A percentile compares a stretch with the other conserved stretches of the same genome.
phyloP scores from a whole-genome alignment of 1,140 invertebrate species.

The Agraylea sexmaculata region DNA sequence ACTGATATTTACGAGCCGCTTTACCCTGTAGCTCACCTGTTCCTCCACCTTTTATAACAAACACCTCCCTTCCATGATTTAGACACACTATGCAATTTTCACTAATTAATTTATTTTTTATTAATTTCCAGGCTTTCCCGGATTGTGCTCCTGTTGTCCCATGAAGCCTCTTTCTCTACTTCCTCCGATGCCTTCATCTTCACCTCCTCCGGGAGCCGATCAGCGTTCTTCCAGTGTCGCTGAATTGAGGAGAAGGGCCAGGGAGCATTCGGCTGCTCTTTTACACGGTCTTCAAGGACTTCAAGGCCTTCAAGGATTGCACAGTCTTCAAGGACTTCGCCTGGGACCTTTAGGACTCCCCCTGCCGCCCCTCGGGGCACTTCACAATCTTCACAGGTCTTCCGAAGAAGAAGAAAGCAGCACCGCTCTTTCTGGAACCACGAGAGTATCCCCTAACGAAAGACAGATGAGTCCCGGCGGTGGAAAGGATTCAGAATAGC shows the following conservation, averaged over 20 bases:
- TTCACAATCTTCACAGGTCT: conserved; percentile 30
- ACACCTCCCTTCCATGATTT: too few relatives aligned
- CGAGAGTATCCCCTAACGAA: conserved; percentile 7
- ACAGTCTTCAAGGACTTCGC: conserved; percentile 42
- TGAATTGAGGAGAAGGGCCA: conserved; percentile 75
- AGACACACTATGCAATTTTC: too few relatives aligned
- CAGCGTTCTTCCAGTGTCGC: conserved; percentile 71
- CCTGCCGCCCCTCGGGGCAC: conserved; percentile 38
- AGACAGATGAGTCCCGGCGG: conserved; percentile 14
- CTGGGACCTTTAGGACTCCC: conserved; percentile 37
- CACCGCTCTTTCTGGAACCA: conserved; percentile 7
- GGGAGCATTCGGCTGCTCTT: conserved; percentile 80
- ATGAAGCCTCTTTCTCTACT: conserved; percentile 44
- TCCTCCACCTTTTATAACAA: too few relatives aligned
- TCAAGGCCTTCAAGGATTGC: conserved; percentile 38
- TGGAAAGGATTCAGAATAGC: conserved; percentile 12
- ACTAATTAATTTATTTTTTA: too few relatives aligned
- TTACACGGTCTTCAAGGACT: conserved; percentile 57
- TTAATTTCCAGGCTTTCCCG: conserved; percentile 46
- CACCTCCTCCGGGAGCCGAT: conserved; percentile 29
- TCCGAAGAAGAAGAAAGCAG: conserved; percentile 8
- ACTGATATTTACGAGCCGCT: too few relatives aligned
- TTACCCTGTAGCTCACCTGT: too few relatives aligned
- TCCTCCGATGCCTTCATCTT: conserved; percentile 28
- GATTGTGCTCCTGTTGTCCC: conserved; percentile 65